A percentile compares a stretch with the other conserved stretches of the same genome.
Evolutionary conservation across 2,113 vertebrate genomes (phyloP).

Genomic region (Benitochromis conjunctus): DNA sequence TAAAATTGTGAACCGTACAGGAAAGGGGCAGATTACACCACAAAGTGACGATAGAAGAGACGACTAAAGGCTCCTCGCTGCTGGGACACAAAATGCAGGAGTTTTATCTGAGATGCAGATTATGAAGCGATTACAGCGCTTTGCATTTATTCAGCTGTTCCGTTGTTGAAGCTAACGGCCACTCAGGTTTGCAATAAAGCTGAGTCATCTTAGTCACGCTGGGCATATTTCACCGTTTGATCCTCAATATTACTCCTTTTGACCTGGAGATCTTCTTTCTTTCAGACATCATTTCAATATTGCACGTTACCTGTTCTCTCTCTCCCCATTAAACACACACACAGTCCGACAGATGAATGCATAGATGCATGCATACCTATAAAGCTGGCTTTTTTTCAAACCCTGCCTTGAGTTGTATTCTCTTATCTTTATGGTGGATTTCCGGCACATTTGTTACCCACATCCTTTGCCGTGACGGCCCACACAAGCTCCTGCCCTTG

Average conservation of each 20-base stretch:
- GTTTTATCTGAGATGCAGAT: neutral
- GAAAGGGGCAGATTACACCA: neutral
- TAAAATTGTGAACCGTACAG: conserved; percentile 9
- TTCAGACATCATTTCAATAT: neutral
- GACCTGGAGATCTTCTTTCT: neutral
- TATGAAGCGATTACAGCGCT: neutral
- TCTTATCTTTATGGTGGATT: conserved; percentile 52
- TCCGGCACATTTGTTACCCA: conserved; percentile 46
- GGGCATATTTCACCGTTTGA: neutral
- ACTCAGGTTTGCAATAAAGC: neutral
- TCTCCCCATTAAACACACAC: neutral
- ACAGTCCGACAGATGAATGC: neutral
- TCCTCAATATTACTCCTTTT: too few relatives aligned
- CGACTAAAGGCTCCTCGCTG: neutral
- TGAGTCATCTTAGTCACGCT: neutral
- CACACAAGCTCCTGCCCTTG: neutral
- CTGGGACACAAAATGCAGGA: neutral
- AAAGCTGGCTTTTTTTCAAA: neutral
- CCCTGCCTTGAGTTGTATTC: neutral
- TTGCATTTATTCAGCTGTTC: neutral
- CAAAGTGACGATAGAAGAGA: neutral
- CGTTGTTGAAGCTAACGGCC: neutral
- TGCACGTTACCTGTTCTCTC: neutral
- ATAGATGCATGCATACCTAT: neutral
- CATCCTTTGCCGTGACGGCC: conserved; percentile 50